phyloP scores from a whole-genome alignment of 1,140 invertebrate genomes.

The Zophobas atratus region DNA sequence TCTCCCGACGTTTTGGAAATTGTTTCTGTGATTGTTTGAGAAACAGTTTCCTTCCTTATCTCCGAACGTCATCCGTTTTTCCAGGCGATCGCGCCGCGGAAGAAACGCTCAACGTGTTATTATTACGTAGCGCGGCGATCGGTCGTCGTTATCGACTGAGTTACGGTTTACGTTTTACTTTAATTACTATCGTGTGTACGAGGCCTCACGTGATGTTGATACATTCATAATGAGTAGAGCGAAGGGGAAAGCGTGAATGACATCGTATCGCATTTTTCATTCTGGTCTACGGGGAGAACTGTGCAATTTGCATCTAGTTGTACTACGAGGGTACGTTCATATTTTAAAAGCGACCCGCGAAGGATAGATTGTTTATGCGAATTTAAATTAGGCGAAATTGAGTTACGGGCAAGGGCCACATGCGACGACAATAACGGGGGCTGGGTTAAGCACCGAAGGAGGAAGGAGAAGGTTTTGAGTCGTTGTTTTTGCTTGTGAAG shows the following conservation, averaged over 20 bases:
- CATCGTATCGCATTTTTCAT: conserved; percentile 46
- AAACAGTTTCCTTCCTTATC: conserved; percentile 23
- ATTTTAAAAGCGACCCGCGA: conserved; percentile 1
- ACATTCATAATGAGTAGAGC: conserved; percentile 47
- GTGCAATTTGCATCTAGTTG: conserved; percentile 45
- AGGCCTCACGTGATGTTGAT: conserved; percentile 45
- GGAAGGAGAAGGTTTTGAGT: no score
- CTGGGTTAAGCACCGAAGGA: no score
- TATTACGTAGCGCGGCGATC: conserved; percentile 3
- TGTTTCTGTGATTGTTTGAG: conserved; percentile 24
- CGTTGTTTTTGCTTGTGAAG: no score
- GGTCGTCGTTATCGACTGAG: conserved; percentile 36
- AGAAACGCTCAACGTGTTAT: conserved; percentile 8
- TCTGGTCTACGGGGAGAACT: conserved; percentile 25
- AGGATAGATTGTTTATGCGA: conserved; percentile 27
- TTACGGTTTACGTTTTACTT: conserved; percentile 38
- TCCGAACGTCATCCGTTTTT: conserved; percentile 21
- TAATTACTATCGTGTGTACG: conserved; percentile 49
- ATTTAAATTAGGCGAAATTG: conserved; percentile 9
- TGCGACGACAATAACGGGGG: no score
- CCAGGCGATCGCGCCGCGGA: conserved; percentile 11
- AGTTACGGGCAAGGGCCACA: not conserved
- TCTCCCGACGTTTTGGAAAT: conserved; percentile 16
- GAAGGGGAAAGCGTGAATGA: conserved; percentile 45
- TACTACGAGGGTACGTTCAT: conserved; percentile 32